Percentiles rank a stretch among this genome's conserved stretches.
Evolutionary conservation across 2,797 vertebrate species (phyloP).

Genomic region (Poeciliopsis infans): DNA sequence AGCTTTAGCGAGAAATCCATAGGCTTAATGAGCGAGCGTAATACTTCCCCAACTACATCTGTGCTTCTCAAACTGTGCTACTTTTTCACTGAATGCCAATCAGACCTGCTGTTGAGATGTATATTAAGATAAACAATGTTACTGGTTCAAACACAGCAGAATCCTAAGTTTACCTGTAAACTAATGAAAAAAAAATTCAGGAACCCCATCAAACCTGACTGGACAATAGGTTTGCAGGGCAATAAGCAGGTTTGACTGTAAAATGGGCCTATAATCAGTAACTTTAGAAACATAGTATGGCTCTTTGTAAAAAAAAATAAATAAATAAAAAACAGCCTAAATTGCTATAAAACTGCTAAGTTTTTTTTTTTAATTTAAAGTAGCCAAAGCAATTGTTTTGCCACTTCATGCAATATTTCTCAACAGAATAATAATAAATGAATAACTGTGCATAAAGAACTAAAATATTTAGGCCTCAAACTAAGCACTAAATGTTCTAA

Average conservation of each 20-base stretch:
- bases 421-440: not conserved
- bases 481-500: not conserved
- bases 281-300: not conserved
- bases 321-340: not conserved
- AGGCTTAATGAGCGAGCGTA: not conserved
- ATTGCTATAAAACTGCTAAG: not conserved
- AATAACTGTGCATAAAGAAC: not conserved
- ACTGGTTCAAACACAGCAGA: not conserved
- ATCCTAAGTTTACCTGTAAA: not conserved
- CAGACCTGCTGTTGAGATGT: not conserved
- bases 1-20: conserved; percentile 6
- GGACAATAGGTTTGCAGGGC: not conserved
- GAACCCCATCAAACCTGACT: no score
- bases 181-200: not conserved
- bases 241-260: not conserved
- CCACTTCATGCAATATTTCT: not conserved
- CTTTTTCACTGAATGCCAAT: not conserved
- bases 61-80: not conserved
- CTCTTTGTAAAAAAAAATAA: not conserved
- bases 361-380: not conserved
- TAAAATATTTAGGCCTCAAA: not conserved
- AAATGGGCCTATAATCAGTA: not conserved
- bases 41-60: not conserved
- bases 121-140: not conserved
- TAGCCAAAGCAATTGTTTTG: not conserved